phyloP scores from a whole-genome alignment of 1,140 invertebrate genomes.

The Drosophila punjabiensis region DNA sequence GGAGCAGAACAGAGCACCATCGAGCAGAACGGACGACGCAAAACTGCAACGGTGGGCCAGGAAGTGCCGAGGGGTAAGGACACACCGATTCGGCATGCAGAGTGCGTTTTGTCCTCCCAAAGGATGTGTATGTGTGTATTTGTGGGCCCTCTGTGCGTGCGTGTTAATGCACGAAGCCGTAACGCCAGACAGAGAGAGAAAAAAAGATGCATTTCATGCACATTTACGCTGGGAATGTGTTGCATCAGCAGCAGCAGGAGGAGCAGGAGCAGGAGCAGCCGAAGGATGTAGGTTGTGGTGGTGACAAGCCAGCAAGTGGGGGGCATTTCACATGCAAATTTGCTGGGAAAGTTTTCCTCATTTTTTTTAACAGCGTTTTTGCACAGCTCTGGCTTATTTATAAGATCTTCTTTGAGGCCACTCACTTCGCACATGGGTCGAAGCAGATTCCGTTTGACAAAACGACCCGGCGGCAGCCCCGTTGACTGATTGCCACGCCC shows the following conservation, averaged over 20 bases:
- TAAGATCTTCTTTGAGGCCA: conserved; percentile 74
- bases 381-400: conserved; percentile 65
- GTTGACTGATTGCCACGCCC: conserved; percentile 63
- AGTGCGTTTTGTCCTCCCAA: conserved; percentile 65
- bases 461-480: conserved; percentile 36
- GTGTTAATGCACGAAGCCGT: conserved; percentile 82
- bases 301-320: conserved; percentile 57
- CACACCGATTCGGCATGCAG: conserved; percentile 63
- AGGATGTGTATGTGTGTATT: conserved; percentile 30
- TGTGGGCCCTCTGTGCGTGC: conserved; percentile 58
- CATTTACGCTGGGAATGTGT: conserved; percentile 53
- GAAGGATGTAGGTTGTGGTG: conserved; percentile 36
- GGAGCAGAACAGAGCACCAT: conserved; percentile 39
- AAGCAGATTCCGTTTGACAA: conserved; percentile 71
- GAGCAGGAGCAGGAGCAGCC: background rate
- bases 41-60: conserved; percentile 18
- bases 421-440: conserved; percentile 65
- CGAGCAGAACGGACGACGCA: conserved; percentile 37
- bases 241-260: conserved; percentile 24
- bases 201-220: conserved; percentile 66
- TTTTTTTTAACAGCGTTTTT: conserved; percentile 53
- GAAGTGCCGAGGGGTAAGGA: conserved; percentile 14
- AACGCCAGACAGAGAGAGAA: conserved; percentile 21
- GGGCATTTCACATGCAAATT: conserved; percentile 73
- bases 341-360: conserved; percentile 36